Percentiles rank a stretch among this genome's conserved stretches.
phyloP scores from a whole-genome alignment of 2,888 invertebrate species.

The Rosalia funebris region DNA sequence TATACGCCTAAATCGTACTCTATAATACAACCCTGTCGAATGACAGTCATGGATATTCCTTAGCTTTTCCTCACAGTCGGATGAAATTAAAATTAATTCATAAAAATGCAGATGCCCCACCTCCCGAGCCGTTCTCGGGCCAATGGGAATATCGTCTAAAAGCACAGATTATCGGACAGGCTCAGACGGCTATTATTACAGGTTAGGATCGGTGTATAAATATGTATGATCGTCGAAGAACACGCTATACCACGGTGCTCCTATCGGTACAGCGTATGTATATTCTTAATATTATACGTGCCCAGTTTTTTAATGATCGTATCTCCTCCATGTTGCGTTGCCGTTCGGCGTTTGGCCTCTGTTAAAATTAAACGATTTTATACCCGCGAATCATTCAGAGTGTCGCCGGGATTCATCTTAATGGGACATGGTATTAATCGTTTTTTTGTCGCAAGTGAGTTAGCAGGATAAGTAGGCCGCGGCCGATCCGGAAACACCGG shows the following conservation, averaged over 20 bases:
- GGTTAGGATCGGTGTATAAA: conserved; percentile 64
- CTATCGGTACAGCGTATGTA: conserved; percentile 20
- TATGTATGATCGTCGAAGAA: conserved; percentile 64
- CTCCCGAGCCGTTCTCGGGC: conserved; percentile 46
- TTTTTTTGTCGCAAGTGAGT: no score
- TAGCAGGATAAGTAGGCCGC: no score
- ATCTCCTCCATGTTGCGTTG: conserved; percentile 5
- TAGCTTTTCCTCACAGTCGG: conserved; percentile 38
- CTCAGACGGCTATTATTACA: conserved; percentile 63
- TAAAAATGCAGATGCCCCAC: conserved; percentile 58
- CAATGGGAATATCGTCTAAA: conserved; percentile 59
- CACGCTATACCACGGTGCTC: conserved; percentile 57
- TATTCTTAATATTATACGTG: conserved; percentile 22
- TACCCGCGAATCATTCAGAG: conserved; percentile 9
- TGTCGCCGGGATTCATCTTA: conserved; percentile 14
- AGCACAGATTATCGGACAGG: conserved; percentile 61
- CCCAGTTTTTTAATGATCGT: conserved; percentile 16
- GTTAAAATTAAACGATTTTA: conserved; percentile 23
- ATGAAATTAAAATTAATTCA: conserved; percentile 54
- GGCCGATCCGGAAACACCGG: no score
- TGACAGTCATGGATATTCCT: conserved; percentile 32
- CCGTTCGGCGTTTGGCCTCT: neutral
- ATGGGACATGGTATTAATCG: no score
- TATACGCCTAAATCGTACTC: no score
- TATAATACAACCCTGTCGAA: no score